These are phyloP conservation scores for Acipenser ruthenus DNA, from an alignment of 2,797 vertebrate genomes.

Conservation along the genomic window DNA sequence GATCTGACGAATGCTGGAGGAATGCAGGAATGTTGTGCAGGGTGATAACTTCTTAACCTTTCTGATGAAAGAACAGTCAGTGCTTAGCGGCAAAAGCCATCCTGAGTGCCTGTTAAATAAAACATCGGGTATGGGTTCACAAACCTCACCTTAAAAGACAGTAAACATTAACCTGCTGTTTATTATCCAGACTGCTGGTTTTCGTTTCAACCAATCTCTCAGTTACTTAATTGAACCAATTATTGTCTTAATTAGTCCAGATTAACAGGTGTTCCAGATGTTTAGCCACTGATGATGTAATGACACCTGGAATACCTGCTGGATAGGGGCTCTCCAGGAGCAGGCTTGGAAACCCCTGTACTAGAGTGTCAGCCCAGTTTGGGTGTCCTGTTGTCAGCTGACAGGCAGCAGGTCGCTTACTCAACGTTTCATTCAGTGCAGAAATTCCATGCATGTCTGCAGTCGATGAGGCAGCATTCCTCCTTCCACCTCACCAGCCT, in stretches of 20 bases:
- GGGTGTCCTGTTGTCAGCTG: no score
- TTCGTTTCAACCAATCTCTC: no score
- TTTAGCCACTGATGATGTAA: no score
- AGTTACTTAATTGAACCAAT: no score
- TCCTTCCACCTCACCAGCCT: background rate
- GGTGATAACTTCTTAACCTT: constrained; percentile 19
- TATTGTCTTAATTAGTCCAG: no score
- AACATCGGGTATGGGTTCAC: constrained; percentile 2
- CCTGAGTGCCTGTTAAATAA: constrained; percentile 15
- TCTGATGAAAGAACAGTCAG: constrained; percentile 16
- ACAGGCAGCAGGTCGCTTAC: background rate
- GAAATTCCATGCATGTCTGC: background rate
- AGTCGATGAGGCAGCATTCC: background rate
- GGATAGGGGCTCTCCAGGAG: no score
- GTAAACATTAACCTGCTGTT: constrained; percentile 4
- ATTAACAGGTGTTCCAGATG: no score
- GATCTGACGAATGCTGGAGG: constrained; percentile 28
- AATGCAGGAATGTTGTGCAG: constrained; percentile 28
- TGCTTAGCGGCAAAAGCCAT: constrained; percentile 27
- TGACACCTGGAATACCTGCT: no score
- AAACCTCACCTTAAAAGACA: constrained; percentile 9
- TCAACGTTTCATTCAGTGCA: background rate
- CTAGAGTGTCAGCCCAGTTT: no score
- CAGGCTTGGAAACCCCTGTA: no score
- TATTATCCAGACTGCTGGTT: no score